Percentiles rank a stretch among this genome's conserved stretches.
Evolutionary conservation across 2,888 invertebrate species (phyloP).

Genomic region (Geophilus truncorum): DNA sequence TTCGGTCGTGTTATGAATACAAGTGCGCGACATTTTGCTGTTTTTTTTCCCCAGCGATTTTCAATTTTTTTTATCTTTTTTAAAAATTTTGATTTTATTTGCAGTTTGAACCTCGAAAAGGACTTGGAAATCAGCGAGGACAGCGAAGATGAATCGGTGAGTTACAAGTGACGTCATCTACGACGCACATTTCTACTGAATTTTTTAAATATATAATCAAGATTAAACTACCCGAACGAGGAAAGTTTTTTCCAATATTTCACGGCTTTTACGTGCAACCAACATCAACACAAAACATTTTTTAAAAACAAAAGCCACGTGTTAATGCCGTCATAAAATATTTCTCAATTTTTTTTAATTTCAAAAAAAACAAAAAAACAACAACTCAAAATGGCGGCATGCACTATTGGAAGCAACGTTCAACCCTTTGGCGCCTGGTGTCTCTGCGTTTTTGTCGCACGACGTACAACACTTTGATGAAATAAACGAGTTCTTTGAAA

Average conservation of each 20-base stretch:
- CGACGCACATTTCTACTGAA: background rate
- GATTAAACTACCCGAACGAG: background rate
- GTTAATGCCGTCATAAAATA: too few relatives aligned
- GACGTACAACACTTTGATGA: background rate
- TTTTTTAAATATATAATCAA: background rate
- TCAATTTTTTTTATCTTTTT: too few relatives aligned
- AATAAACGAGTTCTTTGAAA: slow-evolving; percentile 7
- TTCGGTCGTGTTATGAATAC: too few relatives aligned
- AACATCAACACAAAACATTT: too few relatives aligned
- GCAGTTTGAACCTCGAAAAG: slow-evolving; percentile 31
- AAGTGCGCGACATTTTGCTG: too few relatives aligned
- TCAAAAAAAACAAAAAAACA: too few relatives aligned
- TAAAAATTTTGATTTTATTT: background rate
- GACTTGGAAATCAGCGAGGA: slow-evolving; percentile 37
- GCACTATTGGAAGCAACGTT: background rate
- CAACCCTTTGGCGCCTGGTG: background rate
- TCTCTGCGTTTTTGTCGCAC: background rate
- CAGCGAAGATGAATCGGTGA: slow-evolving; percentile 37
- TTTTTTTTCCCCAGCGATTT: too few relatives aligned
- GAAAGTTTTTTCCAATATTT: too few relatives aligned
- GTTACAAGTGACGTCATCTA: background rate
- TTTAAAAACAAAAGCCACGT: too few relatives aligned
- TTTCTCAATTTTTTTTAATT: too few relatives aligned
- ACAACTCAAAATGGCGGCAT: too few relatives aligned
- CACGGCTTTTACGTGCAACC: too few relatives aligned